Evolutionary conservation across 2,888 invertebrate genomes (phyloP), one percentile per base, ranked within the genome.

Genomic region (Leucophenga montana): DNA sequence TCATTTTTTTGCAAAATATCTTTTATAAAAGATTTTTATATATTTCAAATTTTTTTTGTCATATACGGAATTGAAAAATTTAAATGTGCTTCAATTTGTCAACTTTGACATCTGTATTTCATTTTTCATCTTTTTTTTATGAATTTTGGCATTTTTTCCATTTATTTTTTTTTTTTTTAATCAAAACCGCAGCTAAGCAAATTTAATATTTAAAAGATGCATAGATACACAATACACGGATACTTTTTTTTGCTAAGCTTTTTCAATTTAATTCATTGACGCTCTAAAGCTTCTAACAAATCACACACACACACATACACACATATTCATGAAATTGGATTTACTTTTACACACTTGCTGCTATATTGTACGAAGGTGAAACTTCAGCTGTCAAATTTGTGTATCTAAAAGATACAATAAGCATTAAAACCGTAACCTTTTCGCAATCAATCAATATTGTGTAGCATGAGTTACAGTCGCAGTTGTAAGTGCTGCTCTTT

Each of bases 211-310:
- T 39, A 39, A 39, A 33, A 61, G n/a, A 61, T 39, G 20, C 22
- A 16, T 61, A 61, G 18, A 69, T 44, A 67, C 53, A 66, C 53
- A 66, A 57, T 20, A 57, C 33, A 27, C 22, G 13, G 27, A 20
- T 57, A 57, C 67, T 71, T 48, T 75, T 71, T 68, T 82, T 73
- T 76, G 76, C 75, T 81, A 81, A 78, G 74, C 75, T 71, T 73
- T 70, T 77, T 77, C 76, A 81, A 79, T 77, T 81, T 72, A 71
- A 59, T 48, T 33, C 31, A 53, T 68, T 71, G 71, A 65, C 27
- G 74, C 59, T 39, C 39, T 69, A 77, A 78, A 80, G 68, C 71
- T 70, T 50, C 71, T 80, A 78, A 79, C 73, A 73, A 79, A 82
- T 80, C 66, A 69, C 71, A 66, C 8, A 20, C 27, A 56, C 18